phyloP scores from a whole-genome alignment of 2,797 vertebrate genomes.

The Octomys mimax region DNA sequence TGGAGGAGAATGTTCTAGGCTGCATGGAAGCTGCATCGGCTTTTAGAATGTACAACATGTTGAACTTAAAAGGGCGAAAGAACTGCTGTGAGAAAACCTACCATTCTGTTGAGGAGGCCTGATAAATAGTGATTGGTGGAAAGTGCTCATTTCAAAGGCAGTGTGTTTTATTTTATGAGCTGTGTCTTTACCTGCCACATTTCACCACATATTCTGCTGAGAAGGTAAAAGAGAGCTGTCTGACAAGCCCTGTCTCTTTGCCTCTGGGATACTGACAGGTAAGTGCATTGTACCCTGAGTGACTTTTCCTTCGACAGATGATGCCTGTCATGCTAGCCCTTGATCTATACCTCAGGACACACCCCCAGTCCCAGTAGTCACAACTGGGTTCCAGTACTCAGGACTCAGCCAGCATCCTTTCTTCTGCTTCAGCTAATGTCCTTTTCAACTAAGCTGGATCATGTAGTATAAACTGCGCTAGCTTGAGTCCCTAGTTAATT shows the following conservation, averaged over 20 bases:
- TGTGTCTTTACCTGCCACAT: neutral
- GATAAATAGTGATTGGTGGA: conserved; percentile 24
- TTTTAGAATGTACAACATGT: conserved; percentile 24
- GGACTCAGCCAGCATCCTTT: neutral
- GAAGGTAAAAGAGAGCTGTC: neutral
- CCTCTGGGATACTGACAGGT: neutral
- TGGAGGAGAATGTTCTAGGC: neutral
- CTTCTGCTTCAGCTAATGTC: neutral
- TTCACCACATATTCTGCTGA: neutral
- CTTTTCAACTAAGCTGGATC: neutral
- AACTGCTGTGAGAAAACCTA: neutral
- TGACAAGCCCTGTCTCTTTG: neutral
- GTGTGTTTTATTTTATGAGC: neutral
- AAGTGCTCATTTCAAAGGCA: neutral
- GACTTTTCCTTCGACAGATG: neutral
- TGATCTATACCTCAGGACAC: neutral
- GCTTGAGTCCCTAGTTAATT: neutral
- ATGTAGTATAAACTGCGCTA: neutral
- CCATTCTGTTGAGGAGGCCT: neutral
- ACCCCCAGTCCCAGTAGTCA: neutral
- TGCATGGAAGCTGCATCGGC: neutral
- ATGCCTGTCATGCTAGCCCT: neutral
- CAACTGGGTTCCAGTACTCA: neutral
- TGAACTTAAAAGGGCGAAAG: neutral
- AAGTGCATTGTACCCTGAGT: rapidly evolving